These are phyloP conservation scores for Hestina assimilis DNA, from an alignment of 1,140 invertebrate species.

Conservation along the genomic window DNA sequence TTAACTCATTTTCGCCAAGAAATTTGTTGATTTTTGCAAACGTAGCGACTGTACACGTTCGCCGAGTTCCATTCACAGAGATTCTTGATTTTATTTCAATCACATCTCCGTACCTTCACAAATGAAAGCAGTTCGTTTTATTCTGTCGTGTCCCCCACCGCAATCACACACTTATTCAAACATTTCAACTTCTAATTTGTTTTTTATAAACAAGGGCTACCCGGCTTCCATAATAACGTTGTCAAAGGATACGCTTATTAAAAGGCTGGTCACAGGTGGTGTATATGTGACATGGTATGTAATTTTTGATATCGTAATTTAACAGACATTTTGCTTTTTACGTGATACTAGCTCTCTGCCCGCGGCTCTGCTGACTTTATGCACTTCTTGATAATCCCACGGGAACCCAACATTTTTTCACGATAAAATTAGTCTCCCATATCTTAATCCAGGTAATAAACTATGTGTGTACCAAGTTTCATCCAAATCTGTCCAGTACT, in stretches of 20 bases:
- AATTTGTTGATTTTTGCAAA: no score
- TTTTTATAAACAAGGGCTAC: constrained; percentile 51
- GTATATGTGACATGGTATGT: neutral
- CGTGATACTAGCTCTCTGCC: no score
- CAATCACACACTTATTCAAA: constrained; percentile 73
- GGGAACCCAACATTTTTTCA: no score
- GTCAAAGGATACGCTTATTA: constrained; percentile 41
- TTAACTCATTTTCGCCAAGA: no score
- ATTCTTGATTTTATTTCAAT: constrained; percentile 32
- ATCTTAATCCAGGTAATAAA: no score
- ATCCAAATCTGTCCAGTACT: no score
- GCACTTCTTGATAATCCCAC: no score
- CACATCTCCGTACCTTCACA: constrained; percentile 28
- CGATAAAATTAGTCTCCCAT: no score
- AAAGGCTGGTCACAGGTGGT: constrained; percentile 28
- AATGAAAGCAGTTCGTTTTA: constrained; percentile 37
- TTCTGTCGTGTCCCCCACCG: constrained; percentile 33
- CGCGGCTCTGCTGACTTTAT: no score
- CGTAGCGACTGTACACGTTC: neutral
- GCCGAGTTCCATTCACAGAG: neutral
- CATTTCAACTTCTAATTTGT: constrained; percentile 44
- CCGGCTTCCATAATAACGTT: constrained; percentile 40
- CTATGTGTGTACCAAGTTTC: no score
- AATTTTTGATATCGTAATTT: no score
- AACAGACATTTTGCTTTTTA: constrained; percentile 12